Percentiles rank a stretch among this genome's conserved stretches.
Conservation (phyloP, 1,140 invertebrate species). For the Pseudomyrmex sp. region DNA sequence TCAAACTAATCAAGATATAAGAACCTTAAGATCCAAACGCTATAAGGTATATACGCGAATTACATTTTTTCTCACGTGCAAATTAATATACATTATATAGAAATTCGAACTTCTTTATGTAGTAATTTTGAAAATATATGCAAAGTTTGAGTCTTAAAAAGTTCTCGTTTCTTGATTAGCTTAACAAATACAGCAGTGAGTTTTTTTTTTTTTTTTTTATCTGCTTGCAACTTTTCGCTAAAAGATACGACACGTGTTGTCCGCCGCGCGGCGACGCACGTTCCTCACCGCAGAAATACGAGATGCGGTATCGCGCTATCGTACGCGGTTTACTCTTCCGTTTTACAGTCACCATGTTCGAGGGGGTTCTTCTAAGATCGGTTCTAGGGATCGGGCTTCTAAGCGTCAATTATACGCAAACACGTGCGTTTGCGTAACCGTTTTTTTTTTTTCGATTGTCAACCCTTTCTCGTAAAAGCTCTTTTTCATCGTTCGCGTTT, state of each 20-base stretch:
- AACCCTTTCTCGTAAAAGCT: neutral
- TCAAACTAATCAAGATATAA: too few species aligned
- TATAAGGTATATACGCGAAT: too few species aligned
- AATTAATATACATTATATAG: too few species aligned
- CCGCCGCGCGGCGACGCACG: too few species aligned
- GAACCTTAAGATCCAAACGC: too few species aligned
- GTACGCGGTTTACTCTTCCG: slow-evolving; percentile 29
- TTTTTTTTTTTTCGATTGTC: neutral
- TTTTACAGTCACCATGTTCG: neutral
- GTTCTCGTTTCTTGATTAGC: too few species aligned
- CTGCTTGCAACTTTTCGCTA: neutral
- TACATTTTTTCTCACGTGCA: too few species aligned
- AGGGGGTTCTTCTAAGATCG: neutral
- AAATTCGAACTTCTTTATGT: too few species aligned
- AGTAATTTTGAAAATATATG: too few species aligned
- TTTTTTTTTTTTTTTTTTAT: neutral
- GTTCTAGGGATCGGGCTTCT: neutral
- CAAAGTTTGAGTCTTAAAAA: too few species aligned
- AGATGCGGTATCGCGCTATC: slow-evolving; percentile 3
- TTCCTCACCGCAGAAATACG: slow-evolving; percentile 6
- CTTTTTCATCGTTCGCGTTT: neutral
- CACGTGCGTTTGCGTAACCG: neutral
- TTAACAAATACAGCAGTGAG: too few species aligned
- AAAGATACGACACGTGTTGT: neutral
- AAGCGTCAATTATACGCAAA: neutral